These are phyloP conservation scores for Hoplias malabaricus DNA, from an alignment of 2,113 vertebrate genomes.

Conservation along the genomic window DNA sequence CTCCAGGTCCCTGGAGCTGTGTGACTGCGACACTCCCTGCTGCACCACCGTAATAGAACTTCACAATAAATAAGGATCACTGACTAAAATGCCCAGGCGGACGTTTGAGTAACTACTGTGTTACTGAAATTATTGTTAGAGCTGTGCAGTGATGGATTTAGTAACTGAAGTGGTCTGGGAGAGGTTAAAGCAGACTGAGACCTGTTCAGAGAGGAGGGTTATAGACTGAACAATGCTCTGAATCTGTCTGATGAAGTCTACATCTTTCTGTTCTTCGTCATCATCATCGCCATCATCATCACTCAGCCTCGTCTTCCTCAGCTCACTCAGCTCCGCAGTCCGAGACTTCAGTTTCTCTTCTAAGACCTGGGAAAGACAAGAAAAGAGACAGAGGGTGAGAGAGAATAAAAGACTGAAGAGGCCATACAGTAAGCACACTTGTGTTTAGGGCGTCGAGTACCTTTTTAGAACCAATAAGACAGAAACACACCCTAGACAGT, in stretches of 20 bases:
- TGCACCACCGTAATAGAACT: too few relatives aligned
- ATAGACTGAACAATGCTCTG: conserved; percentile 63
- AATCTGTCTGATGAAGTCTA: conserved; percentile 34
- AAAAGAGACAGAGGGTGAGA: not conserved
- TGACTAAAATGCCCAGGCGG: too few relatives aligned
- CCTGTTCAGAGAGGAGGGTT: conserved; percentile 69
- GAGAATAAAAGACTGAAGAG: not conserved
- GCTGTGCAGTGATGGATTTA: too few relatives aligned
- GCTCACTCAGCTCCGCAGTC: conserved; percentile 70
- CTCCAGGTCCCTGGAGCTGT: too few relatives aligned
- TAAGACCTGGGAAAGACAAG: conserved; percentile 68
- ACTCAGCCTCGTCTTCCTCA: conserved; percentile 59
- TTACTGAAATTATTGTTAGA: too few relatives aligned
- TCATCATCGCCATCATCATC: conserved; percentile 14
- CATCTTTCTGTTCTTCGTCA: not conserved
- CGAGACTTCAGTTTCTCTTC: conserved; percentile 74
- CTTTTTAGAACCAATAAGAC: too few relatives aligned
- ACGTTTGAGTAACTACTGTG: too few relatives aligned
- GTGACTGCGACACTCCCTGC: too few relatives aligned
- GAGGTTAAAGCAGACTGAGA: conserved; percentile 46
- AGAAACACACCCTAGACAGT: too few relatives aligned
- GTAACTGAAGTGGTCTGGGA: too few relatives aligned
- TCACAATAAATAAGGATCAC: too few relatives aligned
- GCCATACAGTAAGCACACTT: not conserved
- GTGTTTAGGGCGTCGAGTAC: too few relatives aligned